Base-by-base conservation (phyloP, 2,797 vertebrate species). In the Scolopax bukidnonensis region DNA sequence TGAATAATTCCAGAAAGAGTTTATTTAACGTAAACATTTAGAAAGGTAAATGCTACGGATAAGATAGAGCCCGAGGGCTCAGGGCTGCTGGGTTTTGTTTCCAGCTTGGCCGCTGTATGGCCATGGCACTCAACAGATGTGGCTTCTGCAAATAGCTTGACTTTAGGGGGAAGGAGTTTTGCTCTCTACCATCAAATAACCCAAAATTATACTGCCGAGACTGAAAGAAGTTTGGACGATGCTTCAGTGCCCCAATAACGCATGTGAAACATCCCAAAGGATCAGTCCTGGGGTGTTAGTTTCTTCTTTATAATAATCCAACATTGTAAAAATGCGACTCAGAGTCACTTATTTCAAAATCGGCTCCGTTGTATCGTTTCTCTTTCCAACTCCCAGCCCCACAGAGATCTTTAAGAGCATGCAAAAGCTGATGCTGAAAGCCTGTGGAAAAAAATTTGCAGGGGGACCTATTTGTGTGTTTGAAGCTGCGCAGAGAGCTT, bases 1-100 rank as follows among this genome's bases (percentile, higher is more conserved):
- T 54, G 69, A 76, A 60, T 60, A 68, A 83, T n/a, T 84, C 76
- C 86, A 56, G 87, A 88, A 76, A 69, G 75, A 64, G 73, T 95
- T 90, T 86, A 38, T 93, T 91, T n/a, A 74, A 84, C 41, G 51
- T 47, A 71, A 86, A 21, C 56, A 4, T 24, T 33, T 30, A 38
- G 82, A 71, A 70, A 79, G 60, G 16, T 47, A 48, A n/a, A 38
- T 28, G 4, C 48, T 51, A 15, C 0, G 84, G 81, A 59, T 53
- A 33, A 68, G 87, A n/a, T 1, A 10, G 89, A 73, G 74, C 70
- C 76, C 28, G 3, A 68, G 85, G 82, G 78, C 56, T 67, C 24
- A 23, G 68, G 38, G 23, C 64, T 73, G 36, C 84, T 60, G 59
- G 47, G 24, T 3, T 88, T 64, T 56, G 16, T 21, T 88, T 71